Conservation (phyloP, 2,113 vertebrate species). For the Monarcha castaneiventris region DNA sequence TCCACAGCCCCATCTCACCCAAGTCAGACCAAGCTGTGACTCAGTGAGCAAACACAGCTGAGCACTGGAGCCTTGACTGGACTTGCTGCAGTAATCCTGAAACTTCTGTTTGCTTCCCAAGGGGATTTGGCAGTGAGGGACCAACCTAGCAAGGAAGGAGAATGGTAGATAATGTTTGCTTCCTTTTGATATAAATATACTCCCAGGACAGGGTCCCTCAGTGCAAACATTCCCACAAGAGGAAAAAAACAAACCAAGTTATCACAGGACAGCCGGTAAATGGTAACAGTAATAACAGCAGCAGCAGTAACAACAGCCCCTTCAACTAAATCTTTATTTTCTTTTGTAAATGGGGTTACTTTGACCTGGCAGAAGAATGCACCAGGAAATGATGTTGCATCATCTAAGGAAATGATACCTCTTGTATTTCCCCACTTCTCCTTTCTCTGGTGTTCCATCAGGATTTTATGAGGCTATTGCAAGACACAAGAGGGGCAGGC, state of each 20-base stretch:
- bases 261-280: not conserved
- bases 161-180: not conserved
- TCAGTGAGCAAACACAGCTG: constrained; percentile 12
- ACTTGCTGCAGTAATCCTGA: not conserved
- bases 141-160: not conserved
- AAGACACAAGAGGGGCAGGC: not conserved
- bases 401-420: not conserved
- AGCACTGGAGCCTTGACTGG: not conserved
- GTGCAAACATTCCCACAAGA: not conserved
- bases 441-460: not conserved
- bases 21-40: not conserved
- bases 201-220: not conserved
- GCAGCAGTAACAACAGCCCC: not conserved
- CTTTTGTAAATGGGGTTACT: not conserved
- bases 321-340: not conserved
- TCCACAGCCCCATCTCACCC: not conserved
- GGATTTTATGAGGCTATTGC: not conserved
- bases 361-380: not conserved
- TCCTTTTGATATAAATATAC: not conserved
- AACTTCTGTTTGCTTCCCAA: not conserved
- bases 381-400: not conserved
- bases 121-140: not conserved
- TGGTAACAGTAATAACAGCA: not conserved
- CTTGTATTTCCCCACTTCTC: not conserved
- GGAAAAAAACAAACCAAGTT: not conserved